phyloP scores from a whole-genome alignment of 2,888 invertebrate genomes.

The Aphidoletes aphidimyza region DNA sequence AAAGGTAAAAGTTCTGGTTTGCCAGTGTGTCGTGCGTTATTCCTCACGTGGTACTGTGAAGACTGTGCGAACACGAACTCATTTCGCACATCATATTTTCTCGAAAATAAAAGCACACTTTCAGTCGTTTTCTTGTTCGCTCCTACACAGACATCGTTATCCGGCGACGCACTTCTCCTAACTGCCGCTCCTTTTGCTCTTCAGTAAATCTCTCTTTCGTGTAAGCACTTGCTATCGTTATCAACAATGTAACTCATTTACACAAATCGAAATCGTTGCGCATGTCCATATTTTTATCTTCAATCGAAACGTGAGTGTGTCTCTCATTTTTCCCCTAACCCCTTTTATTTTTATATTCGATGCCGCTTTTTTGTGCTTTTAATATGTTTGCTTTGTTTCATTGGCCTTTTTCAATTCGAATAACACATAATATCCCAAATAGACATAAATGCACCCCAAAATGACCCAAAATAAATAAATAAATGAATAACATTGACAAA shows the following conservation, averaged over 20 bases:
- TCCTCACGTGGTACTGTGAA: constrained; percentile 40
- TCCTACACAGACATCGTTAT: too few relatives aligned
- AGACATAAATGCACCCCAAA: background rate
- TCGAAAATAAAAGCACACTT: background rate
- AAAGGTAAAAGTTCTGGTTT: background rate
- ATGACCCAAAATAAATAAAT: background rate
- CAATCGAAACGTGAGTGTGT: background rate
- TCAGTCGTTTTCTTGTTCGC: background rate
- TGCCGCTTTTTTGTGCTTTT: background rate
- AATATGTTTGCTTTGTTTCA: background rate
- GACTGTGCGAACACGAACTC: constrained; percentile 50
- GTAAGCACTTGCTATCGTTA: constrained; percentile 27
- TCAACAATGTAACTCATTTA: constrained; percentile 46
- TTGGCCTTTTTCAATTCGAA: background rate
- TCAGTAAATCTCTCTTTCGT: background rate
- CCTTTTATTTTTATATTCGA: background rate
- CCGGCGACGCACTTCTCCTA: background rate
- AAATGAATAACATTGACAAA: background rate
- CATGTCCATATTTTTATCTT: constrained; percentile 38
- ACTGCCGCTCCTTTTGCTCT: background rate
- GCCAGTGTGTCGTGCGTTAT: background rate
- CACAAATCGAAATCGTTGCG: background rate
- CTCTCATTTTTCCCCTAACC: background rate
- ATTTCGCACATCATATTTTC: constrained; percentile 36
- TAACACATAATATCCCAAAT: background rate